Base-by-base conservation (phyloP, 1,140 invertebrate genomes). In the Leptinotarsa texana region DNA sequence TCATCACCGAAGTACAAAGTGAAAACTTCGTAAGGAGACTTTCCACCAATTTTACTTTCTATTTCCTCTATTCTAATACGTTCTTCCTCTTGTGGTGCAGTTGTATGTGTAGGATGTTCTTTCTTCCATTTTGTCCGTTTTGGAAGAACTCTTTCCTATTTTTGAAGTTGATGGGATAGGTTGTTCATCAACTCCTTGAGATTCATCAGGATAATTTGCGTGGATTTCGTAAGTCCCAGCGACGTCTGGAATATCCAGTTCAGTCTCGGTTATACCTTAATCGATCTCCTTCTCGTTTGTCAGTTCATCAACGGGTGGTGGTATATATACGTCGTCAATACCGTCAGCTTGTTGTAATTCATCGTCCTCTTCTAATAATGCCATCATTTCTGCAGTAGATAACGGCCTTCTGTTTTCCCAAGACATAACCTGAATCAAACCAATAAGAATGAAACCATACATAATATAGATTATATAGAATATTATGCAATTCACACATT, bases 141-240 rank as follows among this genome's bases (percentile, higher is more conserved):
- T 57, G 49, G 49, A 57, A 57, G 13, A 27, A 27, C 27, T 27
- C 27, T 27, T 27, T 27, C 27, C 27, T 27, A 27, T 27, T 27
- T 27, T 27, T 27, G 27, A 27, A 27, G 27, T 57, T 57, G 49
- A 57, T 57, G 13, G 49, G 49, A n/a, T 57, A 57, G 49, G 49
- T 57, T 57, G 49, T 57, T 57, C 49, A 15, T 57, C 49, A 57
- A 57, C 49, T 57, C 49, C n/a, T 57, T n/a, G 49, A 57, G 49
- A 57, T 57, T 57, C 49, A 57, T 57, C 49, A 57, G n/a, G 49
- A 15, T 15, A 57, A 57, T 15, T 57, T n/a, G 49, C 49, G 49
- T 57, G 49, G 49, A 57, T n/a, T 57, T n/a, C 49, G 49, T 57
- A 57, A 57, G 49, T 57, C n/a, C 49, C 49, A 57, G 49, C n/a